Conservation (phyloP, 2,888 invertebrate genomes). For the Ochropacha duplaris region DNA sequence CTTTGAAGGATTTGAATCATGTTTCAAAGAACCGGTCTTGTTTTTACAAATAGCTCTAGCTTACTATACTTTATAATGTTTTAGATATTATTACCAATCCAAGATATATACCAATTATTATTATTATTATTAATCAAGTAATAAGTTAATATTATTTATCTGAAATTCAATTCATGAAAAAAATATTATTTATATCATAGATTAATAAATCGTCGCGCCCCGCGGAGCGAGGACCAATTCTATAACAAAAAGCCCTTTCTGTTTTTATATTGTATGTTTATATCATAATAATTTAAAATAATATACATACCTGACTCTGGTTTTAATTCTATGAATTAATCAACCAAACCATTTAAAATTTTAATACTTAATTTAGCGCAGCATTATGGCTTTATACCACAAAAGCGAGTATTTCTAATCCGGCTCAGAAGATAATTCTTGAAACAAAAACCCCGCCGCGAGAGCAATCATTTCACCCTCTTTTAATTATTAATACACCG, state of each 20-base stretch:
- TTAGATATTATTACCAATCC: too few relatives aligned
- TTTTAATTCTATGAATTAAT: background rate
- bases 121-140: too few relatives aligned
- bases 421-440: conserved; percentile 57
- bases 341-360: background rate
- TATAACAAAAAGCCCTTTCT: too few relatives aligned
- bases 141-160: too few relatives aligned
- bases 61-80: too few relatives aligned
- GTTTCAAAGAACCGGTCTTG: background rate
- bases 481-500: conserved; percentile 73
- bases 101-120: too few relatives aligned
- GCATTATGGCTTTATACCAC: background rate
- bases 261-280: too few relatives aligned
- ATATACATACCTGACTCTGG: background rate
- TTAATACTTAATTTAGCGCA: background rate
- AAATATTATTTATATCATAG: background rate
- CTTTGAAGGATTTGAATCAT: background rate
- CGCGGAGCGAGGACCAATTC: too few relatives aligned
- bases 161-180: too few relatives aligned
- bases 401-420: conserved; percentile 24
- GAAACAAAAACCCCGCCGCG: conserved; percentile 52
- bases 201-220: too few relatives aligned
- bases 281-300: background rate
- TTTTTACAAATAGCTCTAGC: too few relatives aligned
- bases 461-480: conserved; percentile 56